Conservation (phyloP, 1,140 invertebrate species). For the Zaprionus lachaisei region DNA sequence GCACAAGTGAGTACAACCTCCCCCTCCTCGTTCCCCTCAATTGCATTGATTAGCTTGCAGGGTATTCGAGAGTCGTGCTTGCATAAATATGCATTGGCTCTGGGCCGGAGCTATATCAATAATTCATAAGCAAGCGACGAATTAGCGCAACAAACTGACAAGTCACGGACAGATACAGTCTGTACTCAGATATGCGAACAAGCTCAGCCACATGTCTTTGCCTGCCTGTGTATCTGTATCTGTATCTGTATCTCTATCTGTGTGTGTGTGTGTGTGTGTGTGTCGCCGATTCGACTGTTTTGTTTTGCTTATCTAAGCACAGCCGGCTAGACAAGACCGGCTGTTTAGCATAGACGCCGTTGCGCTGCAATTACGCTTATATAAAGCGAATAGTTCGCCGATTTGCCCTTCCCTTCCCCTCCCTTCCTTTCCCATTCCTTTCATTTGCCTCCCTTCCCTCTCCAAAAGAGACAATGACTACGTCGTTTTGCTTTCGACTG, state of each 20-base stretch:
- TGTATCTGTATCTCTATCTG: slow-evolving; percentile 22
- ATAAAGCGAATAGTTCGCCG: slow-evolving; percentile 45
- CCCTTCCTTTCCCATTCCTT: no score
- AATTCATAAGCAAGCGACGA: slow-evolving; percentile 78
- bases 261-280: slow-evolving; percentile 32
- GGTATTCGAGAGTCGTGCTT: slow-evolving; percentile 25
- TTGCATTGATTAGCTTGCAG: neutral
- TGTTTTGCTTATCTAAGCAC: slow-evolving; percentile 50
- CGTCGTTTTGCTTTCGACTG: slow-evolving; percentile 25
- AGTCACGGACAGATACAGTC: slow-evolving; percentile 67
- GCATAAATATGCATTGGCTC: slow-evolving; percentile 59
- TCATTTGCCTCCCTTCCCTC: no score
- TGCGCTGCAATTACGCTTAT: slow-evolving; percentile 63
- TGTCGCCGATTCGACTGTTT: slow-evolving; percentile 21
- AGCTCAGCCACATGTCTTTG: slow-evolving; percentile 14
- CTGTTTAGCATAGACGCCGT: slow-evolving; percentile 74
- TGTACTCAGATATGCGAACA: slow-evolving; percentile 26
- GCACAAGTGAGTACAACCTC: slow-evolving; percentile 86
- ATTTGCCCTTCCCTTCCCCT: neutral
- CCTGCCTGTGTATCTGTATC: slow-evolving; percentile 19
- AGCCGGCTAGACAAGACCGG: slow-evolving; percentile 50
- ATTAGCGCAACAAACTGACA: slow-evolving; percentile 75
- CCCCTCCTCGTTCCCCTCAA: neutral
- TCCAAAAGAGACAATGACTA: neutral
- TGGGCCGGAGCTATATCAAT: slow-evolving; percentile 58